A percentile compares a stretch with the other conserved stretches of the same genome.
These are phyloP conservation scores for Poecilia latipinna DNA, from an alignment of 2,113 vertebrate genomes.

Conservation along the genomic window DNA sequence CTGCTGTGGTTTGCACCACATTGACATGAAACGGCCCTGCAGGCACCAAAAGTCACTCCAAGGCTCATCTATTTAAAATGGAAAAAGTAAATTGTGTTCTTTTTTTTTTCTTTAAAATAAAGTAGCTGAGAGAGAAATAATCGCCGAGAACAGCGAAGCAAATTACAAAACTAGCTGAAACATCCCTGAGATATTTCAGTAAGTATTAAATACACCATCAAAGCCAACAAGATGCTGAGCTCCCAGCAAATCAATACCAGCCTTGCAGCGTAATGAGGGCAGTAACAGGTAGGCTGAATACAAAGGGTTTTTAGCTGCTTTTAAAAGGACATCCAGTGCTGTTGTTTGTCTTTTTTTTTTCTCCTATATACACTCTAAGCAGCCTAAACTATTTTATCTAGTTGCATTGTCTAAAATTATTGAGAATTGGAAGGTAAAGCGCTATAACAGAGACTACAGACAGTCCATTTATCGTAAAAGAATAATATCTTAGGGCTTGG, in stretches of 20 bases:
- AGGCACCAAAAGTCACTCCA: constrained; percentile 8
- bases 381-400: constrained; percentile 5
- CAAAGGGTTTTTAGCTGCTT: constrained; percentile 33
- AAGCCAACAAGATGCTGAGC: constrained; percentile 33
- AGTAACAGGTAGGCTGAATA: constrained; percentile 41
- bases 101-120: not conserved
- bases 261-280: constrained; percentile 39
- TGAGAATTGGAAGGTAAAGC: constrained; percentile 23
- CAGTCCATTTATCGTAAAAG: constrained; percentile 15
- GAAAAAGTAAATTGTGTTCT: not conserved
- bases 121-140: constrained; percentile 5
- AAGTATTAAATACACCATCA: constrained; percentile 49
- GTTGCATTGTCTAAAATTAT: constrained; percentile 8
- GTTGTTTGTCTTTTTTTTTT: constrained; percentile 24
- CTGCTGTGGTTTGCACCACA: not conserved
- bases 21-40: not conserved
- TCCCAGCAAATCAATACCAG: constrained; percentile 55
- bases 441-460: constrained; percentile 9
- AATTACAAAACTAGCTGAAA: not conserved
- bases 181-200: constrained; percentile 24
- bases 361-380: constrained; percentile 10
- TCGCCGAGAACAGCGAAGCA: constrained; percentile 11
- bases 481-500: constrained; percentile 16
- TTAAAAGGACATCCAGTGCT: constrained; percentile 16
- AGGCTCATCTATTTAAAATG: not conserved